These are phyloP conservation scores for Psilopogon haemacephalus DNA, from an alignment of 2,113 vertebrate genomes.

Conservation along the genomic window DNA sequence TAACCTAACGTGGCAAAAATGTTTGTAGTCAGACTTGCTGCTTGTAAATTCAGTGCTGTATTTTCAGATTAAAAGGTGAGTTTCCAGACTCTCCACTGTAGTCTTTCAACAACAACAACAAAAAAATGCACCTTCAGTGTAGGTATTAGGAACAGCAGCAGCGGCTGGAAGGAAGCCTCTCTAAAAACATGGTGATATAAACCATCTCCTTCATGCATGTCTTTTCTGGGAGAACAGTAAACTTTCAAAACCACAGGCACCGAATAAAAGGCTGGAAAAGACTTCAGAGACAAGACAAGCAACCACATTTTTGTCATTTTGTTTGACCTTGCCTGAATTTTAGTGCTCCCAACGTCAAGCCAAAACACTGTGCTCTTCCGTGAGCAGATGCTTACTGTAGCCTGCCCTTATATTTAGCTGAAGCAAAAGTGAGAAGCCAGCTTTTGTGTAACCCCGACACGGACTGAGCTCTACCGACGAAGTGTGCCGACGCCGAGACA, in stretches of 20 bases:
- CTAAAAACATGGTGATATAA: neutral
- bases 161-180: neutral
- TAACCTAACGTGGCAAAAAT: neutral
- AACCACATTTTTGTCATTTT: neutral
- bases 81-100: neutral
- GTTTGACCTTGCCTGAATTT: neutral
- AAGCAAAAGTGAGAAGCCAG: neutral
- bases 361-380: neutral
- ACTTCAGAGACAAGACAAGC: neutral
- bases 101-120: neutral
- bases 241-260: neutral
- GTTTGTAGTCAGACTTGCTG: neutral
- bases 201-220: accelerated
- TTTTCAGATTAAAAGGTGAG: neutral
- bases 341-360: neutral
- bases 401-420: neutral
- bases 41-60: neutral
- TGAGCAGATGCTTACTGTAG: neutral
- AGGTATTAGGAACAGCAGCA: neutral
- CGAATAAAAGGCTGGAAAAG: neutral
- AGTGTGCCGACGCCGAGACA: neutral
- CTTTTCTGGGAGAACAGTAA: neutral
- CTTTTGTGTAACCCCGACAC: neutral
- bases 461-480: accelerated
- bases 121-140: neutral